These are phyloP conservation scores for Augochlorella aurata DNA, from an alignment of 2,888 invertebrate genomes.

Conservation along the genomic window DNA sequence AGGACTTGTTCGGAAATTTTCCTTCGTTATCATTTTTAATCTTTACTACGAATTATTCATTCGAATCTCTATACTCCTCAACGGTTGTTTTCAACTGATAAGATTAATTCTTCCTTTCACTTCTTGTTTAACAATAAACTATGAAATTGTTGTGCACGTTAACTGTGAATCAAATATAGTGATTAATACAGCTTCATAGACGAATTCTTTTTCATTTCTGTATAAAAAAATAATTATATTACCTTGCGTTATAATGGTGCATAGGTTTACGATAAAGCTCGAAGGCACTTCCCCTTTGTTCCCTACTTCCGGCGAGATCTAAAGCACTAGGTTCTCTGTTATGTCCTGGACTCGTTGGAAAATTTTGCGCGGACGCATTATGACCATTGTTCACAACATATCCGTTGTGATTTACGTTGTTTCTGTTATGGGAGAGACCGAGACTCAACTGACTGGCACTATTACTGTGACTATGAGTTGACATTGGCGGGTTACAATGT, in stretches of 20 bases:
- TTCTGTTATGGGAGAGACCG: constrained; percentile 76
- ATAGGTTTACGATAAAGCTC: constrained; percentile 96
- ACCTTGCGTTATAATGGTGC: constrained; percentile 84
- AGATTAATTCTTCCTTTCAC: constrained; percentile 13
- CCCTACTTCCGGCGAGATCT: constrained; percentile 92
- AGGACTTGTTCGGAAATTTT: constrained; percentile 1
- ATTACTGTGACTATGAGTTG: constrained; percentile 79
- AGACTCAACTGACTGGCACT: constrained; percentile 78
- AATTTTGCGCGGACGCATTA: constrained; percentile 65
- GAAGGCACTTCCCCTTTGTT: constrained; percentile 96
- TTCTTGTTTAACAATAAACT: constrained; percentile 1
- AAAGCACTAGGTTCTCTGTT: constrained; percentile 83
- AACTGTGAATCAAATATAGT: constrained; percentile 30
- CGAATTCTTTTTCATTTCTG: neutral
- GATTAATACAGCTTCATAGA: neutral
- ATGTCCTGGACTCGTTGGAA: constrained; percentile 73
- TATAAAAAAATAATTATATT: neutral
- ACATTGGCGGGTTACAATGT: constrained; percentile 78
- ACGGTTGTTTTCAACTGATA: constrained; percentile 6
- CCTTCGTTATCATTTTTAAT: constrained; percentile 12
- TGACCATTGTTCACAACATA: constrained; percentile 75
- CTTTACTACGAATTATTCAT: constrained; percentile 7
- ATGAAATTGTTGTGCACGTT: constrained; percentile 33
- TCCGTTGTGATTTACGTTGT: constrained; percentile 74
- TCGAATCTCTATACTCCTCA: neutral